These are phyloP conservation scores for Amyelois transitella DNA, from an alignment of 1,140 invertebrate species.

Conservation along the genomic window DNA sequence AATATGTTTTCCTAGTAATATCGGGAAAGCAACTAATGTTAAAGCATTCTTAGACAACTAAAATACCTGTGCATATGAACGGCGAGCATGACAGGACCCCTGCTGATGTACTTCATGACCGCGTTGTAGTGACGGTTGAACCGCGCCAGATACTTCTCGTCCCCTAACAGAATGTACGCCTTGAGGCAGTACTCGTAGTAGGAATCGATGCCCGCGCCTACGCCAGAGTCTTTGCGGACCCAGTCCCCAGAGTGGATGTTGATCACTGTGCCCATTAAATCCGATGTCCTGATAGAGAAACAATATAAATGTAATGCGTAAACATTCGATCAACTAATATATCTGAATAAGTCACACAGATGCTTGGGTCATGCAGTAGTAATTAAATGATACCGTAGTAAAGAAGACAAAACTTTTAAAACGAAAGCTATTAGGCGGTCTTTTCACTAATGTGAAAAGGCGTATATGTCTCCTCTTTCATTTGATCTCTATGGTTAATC, in stretches of 20 bases:
- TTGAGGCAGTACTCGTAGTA: constrained; percentile 99
- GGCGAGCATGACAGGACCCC: constrained; percentile 95
- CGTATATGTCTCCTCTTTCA: no score
- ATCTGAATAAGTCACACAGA: no score
- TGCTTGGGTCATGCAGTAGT: no score
- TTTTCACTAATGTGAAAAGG: no score
- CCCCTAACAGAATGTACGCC: constrained; percentile 88
- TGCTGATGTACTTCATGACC: constrained; percentile 98
- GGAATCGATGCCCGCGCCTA: constrained; percentile 99
- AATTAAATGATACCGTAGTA: no score
- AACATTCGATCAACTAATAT: no score
- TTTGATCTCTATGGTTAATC: no score
- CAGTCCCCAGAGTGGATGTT: constrained; percentile 99
- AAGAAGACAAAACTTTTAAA: no score
- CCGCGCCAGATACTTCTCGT: constrained; percentile 93
- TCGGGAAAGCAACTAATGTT: no score
- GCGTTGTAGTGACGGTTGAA: constrained; percentile 98
- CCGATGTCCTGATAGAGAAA: constrained; percentile 77
- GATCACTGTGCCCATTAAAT: constrained; percentile 94
- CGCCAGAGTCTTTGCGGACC: constrained; percentile 95
- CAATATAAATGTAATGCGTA: not conserved
- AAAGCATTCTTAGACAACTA: not conserved
- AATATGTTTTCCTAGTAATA: no score
- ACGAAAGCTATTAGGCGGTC: no score
- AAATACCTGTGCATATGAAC: constrained; percentile 94